Percentiles rank a stretch among this genome's conserved stretches.
These are phyloP conservation scores for Euphydryas editha DNA, from an alignment of 2,888 invertebrate species.

Conservation along the genomic window DNA sequence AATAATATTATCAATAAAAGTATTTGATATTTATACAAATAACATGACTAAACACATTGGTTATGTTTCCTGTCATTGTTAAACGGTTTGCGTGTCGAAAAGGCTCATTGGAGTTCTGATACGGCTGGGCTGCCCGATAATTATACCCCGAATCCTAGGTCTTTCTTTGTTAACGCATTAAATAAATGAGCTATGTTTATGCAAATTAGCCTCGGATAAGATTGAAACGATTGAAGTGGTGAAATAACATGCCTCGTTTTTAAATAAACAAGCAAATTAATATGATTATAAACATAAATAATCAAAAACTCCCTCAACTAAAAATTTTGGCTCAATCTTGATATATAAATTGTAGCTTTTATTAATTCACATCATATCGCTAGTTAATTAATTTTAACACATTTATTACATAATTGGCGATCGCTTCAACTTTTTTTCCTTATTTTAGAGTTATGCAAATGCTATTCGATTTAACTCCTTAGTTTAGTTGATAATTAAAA, in stretches of 20 bases:
- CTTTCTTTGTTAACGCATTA: slow-evolving; percentile 47
- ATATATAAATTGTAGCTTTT: not conserved
- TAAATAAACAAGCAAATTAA: slow-evolving; percentile 35
- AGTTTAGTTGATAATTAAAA: too few relatives aligned
- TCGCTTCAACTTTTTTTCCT: not conserved
- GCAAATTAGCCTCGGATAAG: slow-evolving; percentile 39
- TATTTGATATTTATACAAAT: not conserved
- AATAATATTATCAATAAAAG: too few relatives aligned
- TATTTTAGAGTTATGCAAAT: not conserved
- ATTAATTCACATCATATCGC: not conserved
- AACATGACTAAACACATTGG: slow-evolving; percentile 54
- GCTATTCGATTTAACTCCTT: not conserved
- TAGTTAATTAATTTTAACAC: not conserved
- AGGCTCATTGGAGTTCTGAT: slow-evolving; percentile 69
- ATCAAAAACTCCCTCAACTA: not conserved
- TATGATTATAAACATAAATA: slow-evolving; percentile 33
- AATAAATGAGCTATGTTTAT: slow-evolving; percentile 43
- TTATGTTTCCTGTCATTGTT: slow-evolving; percentile 67
- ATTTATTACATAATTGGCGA: not conserved
- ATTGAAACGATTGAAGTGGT: slow-evolving; percentile 35
- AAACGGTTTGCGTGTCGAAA: slow-evolving; percentile 70
- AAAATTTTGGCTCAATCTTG: not conserved
- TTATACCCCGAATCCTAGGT: slow-evolving; percentile 59
- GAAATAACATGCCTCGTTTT: slow-evolving; percentile 34
- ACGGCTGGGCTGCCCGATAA: slow-evolving; percentile 61